These are phyloP conservation scores for Cephus pulcher DNA, from an alignment of 2,888 invertebrate species.

Conservation along the genomic window DNA sequence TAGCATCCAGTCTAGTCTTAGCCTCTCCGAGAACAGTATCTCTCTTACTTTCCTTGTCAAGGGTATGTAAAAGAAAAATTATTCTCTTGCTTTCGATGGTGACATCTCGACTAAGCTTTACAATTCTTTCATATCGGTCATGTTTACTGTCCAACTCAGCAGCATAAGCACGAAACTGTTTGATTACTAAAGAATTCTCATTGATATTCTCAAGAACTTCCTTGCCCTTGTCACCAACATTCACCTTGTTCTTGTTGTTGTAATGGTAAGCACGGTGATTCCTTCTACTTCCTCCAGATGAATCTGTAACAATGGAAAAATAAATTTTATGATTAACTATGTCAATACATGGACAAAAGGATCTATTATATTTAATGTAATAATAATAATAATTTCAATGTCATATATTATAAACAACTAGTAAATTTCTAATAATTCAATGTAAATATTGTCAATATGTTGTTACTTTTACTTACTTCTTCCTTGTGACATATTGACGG, in stretches of 20 bases:
- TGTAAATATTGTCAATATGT: not conserved
- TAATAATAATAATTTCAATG: not conserved
- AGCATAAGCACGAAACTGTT: constrained; percentile 75
- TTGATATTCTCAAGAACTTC: constrained; percentile 66
- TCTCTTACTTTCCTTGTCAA: constrained; percentile 71
- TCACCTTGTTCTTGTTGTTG: constrained; percentile 42
- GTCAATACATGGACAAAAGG: not conserved
- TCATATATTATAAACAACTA: too few relatives aligned
- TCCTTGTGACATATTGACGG: not conserved
- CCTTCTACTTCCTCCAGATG: constrained; percentile 8
- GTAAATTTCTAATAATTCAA: not conserved
- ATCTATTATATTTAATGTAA: not conserved
- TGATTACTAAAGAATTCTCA: constrained; percentile 69
- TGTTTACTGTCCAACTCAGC: constrained; percentile 80
- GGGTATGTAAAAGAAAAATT: constrained; percentile 86
- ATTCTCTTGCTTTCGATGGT: constrained; percentile 92
- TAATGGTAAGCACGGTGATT: constrained; percentile 25
- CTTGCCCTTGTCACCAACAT: constrained; percentile 66
- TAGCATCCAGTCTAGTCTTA: constrained; percentile 73
- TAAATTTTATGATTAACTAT: not conserved
- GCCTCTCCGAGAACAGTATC: constrained; percentile 73
- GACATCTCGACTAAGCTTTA: constrained; percentile 85
- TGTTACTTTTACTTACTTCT: not conserved
- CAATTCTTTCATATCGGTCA: constrained; percentile 85
- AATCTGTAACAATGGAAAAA: not conserved